Evolutionary conservation across 2,113 vertebrate genomes (phyloP).

Genomic region (Limanda limanda): DNA sequence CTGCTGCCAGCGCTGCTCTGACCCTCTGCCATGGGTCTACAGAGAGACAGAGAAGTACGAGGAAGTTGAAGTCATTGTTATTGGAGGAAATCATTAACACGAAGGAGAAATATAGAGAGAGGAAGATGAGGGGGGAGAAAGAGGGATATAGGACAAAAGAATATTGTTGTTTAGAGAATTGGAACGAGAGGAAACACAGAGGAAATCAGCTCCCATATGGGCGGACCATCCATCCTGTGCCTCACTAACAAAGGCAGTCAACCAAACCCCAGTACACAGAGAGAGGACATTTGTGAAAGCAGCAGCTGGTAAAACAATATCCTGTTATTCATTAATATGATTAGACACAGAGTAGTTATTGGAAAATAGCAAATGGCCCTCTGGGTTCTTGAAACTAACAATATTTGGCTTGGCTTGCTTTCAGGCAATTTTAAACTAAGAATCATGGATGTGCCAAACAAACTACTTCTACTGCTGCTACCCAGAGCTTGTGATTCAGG

Average conservation of each 20-base stretch:
- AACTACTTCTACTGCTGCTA: too few species aligned
- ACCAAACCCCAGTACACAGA: conserved; percentile 56
- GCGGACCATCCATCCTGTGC: conserved; percentile 37
- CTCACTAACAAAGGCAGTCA: conserved; percentile 44
- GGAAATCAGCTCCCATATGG: conserved; percentile 34
- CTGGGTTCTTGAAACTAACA: conserved; percentile 35
- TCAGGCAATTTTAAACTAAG: neutral
- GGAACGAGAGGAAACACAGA: conserved; percentile 28
- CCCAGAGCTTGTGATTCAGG: too few species aligned
- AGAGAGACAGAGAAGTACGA: neutral
- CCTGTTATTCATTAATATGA: conserved; percentile 59
- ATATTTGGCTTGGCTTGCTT: conserved; percentile 39
- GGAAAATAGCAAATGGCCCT: conserved; percentile 61
- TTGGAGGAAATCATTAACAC: neutral
- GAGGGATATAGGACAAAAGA: conserved; percentile 1
- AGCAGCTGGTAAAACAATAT: conserved; percentile 61
- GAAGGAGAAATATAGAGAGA: conserved; percentile 11
- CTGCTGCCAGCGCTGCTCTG: conserved; percentile 79
- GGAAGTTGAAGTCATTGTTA: conserved; percentile 32
- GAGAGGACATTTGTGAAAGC: conserved; percentile 46
- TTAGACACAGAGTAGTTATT: conserved; percentile 57
- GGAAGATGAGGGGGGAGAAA: conserved; percentile 16
- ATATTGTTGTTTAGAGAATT: conserved; percentile 27
- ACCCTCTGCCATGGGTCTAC: conserved; percentile 89
- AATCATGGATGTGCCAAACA: too few species aligned